Evolutionary conservation across 2,888 invertebrate genomes (phyloP).

Genomic region (Hypselothyrea guttata): DNA sequence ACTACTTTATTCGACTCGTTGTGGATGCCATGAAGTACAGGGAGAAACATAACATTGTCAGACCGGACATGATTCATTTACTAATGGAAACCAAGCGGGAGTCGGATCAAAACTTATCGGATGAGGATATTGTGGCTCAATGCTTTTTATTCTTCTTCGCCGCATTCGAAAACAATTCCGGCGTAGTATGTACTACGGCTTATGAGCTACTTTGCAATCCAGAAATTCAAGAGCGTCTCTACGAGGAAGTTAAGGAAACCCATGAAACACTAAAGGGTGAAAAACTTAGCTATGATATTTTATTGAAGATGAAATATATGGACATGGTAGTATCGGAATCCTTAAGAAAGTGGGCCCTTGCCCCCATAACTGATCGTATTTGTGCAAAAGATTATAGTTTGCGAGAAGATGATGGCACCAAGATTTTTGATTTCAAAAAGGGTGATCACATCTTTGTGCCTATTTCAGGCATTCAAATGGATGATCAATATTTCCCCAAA

Average conservation of each 20-base stretch:
- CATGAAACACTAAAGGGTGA: conserved; percentile 80
- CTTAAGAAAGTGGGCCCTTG: conserved; percentile 83
- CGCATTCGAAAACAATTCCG: conserved; percentile 83
- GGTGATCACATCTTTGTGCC: conserved; percentile 81
- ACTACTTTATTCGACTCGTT: conserved; percentile 81
- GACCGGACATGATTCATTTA: conserved; percentile 84
- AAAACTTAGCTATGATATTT: conserved; percentile 83
- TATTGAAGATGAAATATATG: conserved; percentile 84
- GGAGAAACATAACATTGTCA: conserved; percentile 78
- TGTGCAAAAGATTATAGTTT: conserved; percentile 83
- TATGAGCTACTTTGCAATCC: conserved; percentile 84
- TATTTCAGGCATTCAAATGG: conserved; percentile 82
- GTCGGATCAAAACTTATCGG: conserved; percentile 49
- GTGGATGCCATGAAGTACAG: conserved; percentile 80
- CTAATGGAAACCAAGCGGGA: conserved; percentile 83
- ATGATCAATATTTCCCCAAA: conserved; percentile 83
- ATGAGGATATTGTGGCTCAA: conserved; percentile 83
- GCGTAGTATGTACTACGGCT: conserved; percentile 82
- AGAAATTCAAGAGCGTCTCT: conserved; percentile 84
- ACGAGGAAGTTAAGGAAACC: conserved; percentile 83
- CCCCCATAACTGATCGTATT: conserved; percentile 81
- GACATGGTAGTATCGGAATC: conserved; percentile 85
- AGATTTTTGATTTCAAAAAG: conserved; percentile 83
- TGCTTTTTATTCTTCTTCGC: conserved; percentile 84
- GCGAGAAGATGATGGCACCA: conserved; percentile 80